Evolutionary conservation across 2,113 vertebrate species (phyloP).

Genomic region (Chionomys nivalis): DNA sequence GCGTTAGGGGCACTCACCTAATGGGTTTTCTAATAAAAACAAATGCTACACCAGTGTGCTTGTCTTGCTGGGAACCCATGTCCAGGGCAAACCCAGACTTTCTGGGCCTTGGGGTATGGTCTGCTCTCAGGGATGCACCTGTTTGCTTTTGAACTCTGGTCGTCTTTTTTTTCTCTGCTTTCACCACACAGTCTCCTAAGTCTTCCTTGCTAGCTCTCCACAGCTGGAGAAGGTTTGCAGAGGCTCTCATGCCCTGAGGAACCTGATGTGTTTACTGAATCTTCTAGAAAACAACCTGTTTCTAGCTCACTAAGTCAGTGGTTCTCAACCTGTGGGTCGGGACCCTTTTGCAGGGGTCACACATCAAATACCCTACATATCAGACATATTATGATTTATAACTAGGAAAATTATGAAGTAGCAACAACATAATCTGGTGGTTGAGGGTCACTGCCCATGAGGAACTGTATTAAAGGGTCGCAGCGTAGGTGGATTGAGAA

Average conservation of each 20-base stretch:
- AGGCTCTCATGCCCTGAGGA: background rate
- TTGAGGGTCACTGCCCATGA: background rate
- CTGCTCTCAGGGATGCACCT: background rate
- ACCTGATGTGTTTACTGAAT: background rate
- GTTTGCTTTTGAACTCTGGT: background rate
- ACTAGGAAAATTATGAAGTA: background rate
- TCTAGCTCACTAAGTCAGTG: background rate
- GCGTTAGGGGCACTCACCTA: background rate
- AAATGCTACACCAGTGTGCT: background rate
- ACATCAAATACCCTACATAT: background rate
- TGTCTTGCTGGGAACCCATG: background rate
- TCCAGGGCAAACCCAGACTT: background rate
- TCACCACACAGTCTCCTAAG: fast-evolving
- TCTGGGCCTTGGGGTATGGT: background rate
- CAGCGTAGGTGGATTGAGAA: background rate
- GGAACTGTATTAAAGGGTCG: background rate
- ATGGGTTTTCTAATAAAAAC: constrained; percentile 46
- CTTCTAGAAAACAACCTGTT: background rate
- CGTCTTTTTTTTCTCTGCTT: fast-evolving
- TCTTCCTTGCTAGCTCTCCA: background rate
- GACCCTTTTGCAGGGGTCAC: background rate
- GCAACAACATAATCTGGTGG: background rate
- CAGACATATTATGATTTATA: background rate
- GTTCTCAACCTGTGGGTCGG: background rate
- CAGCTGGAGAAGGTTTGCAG: background rate